Percentiles rank a stretch among this genome's conserved stretches.
Evolutionary conservation across 2,797 vertebrate species (phyloP).

Genomic region (Remorina albescens): DNA sequence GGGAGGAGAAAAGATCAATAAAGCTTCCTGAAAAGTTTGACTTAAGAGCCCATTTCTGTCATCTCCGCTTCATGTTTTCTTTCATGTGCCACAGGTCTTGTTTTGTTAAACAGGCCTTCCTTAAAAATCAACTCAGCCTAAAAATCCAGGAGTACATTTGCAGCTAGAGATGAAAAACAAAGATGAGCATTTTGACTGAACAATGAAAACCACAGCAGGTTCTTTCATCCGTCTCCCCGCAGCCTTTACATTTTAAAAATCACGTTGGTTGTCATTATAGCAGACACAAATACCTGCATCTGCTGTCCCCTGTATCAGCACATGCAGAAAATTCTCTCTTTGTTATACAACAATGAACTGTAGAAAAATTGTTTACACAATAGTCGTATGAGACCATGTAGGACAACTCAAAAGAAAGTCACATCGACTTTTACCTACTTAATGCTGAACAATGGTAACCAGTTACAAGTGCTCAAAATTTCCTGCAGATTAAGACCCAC

Average conservation of each 20-base stretch:
- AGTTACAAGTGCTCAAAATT: neutral
- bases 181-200: constrained; percentile 12
- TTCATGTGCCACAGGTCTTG: neutral
- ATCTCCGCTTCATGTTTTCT: constrained; percentile 10
- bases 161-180: constrained; percentile 5
- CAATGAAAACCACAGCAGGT: constrained; percentile 11
- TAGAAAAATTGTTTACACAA: neutral
- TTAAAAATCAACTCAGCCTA: neutral
- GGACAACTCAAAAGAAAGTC: too few relatives aligned
- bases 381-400: neutral
- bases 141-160: neutral
- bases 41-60: constrained; percentile 36
- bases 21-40: constrained; percentile 54
- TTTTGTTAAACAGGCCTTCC: neutral
- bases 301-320: neutral
- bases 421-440: too few relatives aligned
- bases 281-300: neutral
- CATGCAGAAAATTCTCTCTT: neutral
- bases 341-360: neutral
- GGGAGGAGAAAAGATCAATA: constrained; percentile 61
- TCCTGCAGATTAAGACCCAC: neutral
- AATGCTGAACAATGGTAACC: neutral
- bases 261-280: neutral
- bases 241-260: neutral
- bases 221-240: constrained; percentile 4